Evolutionary conservation across 2,113 vertebrate genomes (phyloP).

Genomic region (Mastomys natalensis): DNA sequence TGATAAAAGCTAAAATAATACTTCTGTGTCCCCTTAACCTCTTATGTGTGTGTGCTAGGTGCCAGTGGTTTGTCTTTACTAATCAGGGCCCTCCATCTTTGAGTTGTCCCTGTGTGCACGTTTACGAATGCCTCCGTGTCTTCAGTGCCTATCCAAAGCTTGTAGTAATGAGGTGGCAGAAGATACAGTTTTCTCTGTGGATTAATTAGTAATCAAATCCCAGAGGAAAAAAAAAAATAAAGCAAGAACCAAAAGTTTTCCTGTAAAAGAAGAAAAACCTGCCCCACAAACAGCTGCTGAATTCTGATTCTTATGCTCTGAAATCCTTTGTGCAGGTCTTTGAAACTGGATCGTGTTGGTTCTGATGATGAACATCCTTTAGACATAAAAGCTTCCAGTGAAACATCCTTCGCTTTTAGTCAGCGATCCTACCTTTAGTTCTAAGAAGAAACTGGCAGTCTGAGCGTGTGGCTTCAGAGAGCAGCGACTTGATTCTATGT

Average conservation of each 20-base stretch:
- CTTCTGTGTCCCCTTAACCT: background rate
- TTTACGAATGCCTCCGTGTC: background rate
- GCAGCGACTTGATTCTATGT: background rate
- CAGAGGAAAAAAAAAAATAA: background rate
- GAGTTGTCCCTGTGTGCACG: background rate
- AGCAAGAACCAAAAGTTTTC: background rate
- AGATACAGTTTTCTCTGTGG: slow-evolving; percentile 41
- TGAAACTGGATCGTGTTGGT: background rate
- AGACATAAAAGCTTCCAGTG: background rate
- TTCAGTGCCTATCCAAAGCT: background rate
- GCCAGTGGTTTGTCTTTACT: background rate
- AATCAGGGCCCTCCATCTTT: background rate
- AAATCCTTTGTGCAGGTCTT: background rate
- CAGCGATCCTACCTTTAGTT: background rate
- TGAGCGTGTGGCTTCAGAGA: background rate
- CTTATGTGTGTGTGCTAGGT: background rate
- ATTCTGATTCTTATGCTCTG: background rate
- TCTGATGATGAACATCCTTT: background rate
- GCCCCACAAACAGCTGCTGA: background rate
- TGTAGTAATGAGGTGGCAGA: slow-evolving; percentile 51
- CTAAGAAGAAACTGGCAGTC: background rate
- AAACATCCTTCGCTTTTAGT: background rate
- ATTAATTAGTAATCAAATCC: slow-evolving; percentile 72
- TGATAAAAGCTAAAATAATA: background rate
- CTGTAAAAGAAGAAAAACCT: background rate